Conservation (phyloP, 2,113 vertebrate genomes). For the Epinephelus lanceolatus region DNA sequence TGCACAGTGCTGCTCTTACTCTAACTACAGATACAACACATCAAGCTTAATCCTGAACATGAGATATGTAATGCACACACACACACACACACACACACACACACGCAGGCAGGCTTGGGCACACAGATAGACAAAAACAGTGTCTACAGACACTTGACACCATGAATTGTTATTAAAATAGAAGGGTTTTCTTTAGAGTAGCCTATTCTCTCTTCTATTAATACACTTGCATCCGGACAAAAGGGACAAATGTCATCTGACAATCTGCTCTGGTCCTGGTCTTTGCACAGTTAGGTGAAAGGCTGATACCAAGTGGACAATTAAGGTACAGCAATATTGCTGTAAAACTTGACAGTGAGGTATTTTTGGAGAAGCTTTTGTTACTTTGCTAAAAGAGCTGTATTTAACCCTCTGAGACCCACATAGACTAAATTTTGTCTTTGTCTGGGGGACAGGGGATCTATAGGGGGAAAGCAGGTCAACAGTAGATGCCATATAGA, state of each 20-base stretch:
- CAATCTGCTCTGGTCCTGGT: neutral
- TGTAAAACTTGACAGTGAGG: neutral
- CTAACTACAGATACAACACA: conserved; percentile 41
- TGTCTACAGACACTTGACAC: conserved; percentile 22
- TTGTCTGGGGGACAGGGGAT: too few species aligned
- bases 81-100: neutral
- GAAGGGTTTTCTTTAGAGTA: conserved; percentile 14
- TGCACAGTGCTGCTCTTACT: conserved; percentile 53
- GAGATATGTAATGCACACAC: conserved; percentile 25
- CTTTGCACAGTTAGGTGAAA: conserved; percentile 16
- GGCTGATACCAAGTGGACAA: conserved; percentile 56
- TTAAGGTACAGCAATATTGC: neutral
- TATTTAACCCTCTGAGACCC: too few species aligned
- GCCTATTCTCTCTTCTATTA: conserved; percentile 17
- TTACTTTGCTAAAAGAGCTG: neutral
- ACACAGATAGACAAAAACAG: conserved; percentile 10
- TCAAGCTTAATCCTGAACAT: conserved; percentile 46
- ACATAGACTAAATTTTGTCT: too few species aligned
- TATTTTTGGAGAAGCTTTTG: neutral
- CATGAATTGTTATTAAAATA: conserved; percentile 26
- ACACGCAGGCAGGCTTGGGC: neutral
- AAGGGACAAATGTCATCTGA: neutral
- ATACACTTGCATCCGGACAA: conserved; percentile 8
- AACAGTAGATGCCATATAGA: too few species aligned
- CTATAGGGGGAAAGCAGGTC: too few species aligned